Evolutionary conservation across 2,888 invertebrate genomes (phyloP), one percentile per base, ranked within the genome.

Genomic region (Harpalus rubripes): DNA sequence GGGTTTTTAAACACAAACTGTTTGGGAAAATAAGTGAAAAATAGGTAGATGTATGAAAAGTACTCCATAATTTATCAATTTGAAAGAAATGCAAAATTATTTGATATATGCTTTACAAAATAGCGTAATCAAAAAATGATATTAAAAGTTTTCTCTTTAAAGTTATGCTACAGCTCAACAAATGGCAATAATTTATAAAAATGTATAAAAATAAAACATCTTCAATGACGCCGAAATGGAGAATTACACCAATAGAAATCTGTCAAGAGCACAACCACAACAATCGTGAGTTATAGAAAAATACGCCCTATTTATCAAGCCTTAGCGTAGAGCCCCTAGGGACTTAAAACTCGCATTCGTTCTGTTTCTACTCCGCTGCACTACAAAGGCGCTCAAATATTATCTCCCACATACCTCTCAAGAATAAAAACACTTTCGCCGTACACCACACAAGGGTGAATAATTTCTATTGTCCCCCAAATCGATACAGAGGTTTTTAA

Each of bases 281-380:
- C 81, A 81, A 72, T 56, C 52, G 58, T n/a, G 56, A 81, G 65
- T 81, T 81, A 81, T 72, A 81, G 81, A 81, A 81, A 81, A 81
- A 81, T 81, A 81, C 72, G 32, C 68, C 68, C 81, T 72, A 81
- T 81, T 81, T 81, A 81, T 81, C 81, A 81, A 81, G 68, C 52
- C 41, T 39, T 52, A 44, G 44, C 44, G 63, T 78, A 78, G 72
- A 16, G 22, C 74, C 74, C 74, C 74, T 44, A 12, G 52, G 74
- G 22, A 74, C 74, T 74, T 74, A 52, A 74, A 74, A 52, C 74
- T 52, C 74, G 52, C 74, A 74, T 74, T 74, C 74, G 52, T 52
- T 74, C 74, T 74, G 44, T 74, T 74, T 74, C 74, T 52, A 74
- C 74, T 18, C 41, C 18, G 74, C 18, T 74, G 52, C 74, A 52